Conservation (phyloP, 2,888 invertebrate species). For the Operophtera brumata region DNA sequence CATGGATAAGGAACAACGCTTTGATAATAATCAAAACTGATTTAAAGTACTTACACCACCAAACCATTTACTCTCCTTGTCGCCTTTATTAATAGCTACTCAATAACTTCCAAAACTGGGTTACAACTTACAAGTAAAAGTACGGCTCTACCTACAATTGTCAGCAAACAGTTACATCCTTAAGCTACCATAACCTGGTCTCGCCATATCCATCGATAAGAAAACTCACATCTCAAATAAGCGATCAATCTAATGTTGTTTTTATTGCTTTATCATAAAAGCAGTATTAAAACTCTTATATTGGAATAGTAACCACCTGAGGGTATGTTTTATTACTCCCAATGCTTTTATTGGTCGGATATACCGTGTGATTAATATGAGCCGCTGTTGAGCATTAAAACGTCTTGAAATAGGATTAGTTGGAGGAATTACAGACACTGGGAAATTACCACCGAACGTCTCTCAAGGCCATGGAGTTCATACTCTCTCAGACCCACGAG, state of each 20-base stretch:
- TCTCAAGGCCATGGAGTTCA: not conserved
- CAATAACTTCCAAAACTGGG: conserved; percentile 7
- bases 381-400: not conserved
- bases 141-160: conserved; percentile 4
- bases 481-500: no score
- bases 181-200: conserved; percentile 6
- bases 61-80: not conserved
- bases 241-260: conserved; percentile 46
- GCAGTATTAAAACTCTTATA: conserved; percentile 41
- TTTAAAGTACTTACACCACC: not conserved
- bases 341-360: conserved; percentile 9
- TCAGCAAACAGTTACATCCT: not conserved
- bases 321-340: conserved; percentile 26
- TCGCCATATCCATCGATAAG: conserved; percentile 2
- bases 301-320: conserved; percentile 38
- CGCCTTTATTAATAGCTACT: conserved; percentile 1
- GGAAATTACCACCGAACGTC: not conserved
- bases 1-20: no score
- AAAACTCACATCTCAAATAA: conserved; percentile 27
- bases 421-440: not conserved
- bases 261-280: conserved; percentile 52
- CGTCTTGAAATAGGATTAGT: not conserved
- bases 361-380: conserved; percentile 3
- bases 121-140: conserved; percentile 1
- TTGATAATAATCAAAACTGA: no score